Evolutionary conservation across 2,797 vertebrate genomes (phyloP), one percentile per base, ranked within the genome.

Genomic region (Mycteria americana): DNA sequence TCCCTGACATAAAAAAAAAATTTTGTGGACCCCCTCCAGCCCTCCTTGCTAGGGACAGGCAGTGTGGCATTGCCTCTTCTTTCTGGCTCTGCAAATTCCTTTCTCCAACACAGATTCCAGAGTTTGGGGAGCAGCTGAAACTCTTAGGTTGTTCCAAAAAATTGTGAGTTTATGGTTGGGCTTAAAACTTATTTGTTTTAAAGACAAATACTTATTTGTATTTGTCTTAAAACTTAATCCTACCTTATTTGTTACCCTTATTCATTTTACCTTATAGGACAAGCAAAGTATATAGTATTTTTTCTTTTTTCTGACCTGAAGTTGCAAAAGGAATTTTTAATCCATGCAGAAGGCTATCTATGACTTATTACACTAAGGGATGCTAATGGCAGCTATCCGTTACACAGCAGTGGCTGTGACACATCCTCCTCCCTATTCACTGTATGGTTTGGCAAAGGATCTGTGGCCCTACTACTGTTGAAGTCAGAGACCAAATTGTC

Each of bases 1-100:
- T 96, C 93, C 92, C 81, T 88, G 76, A 91, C 68, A 95, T 84
- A 81, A 78, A 96, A 39, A 39, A 96, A 93, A 75, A 94, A 91
- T 96, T 96, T 93, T 83, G 51, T 2, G 3, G 83, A 85, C 33
- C 43, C 67, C 59, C 54, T 95, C 76, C 70, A 95, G 56, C 51
- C 37, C 31, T 95, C 24, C 45, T 95, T 91, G 41, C 27, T 93
- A 85, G 46, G 45, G 43, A 59, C 10, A 83, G 28, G 68, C n/a
- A 18, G 39, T 62, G 73, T 92, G 67, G 31, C 73, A 87, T 65
- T 56, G 46, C 48, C 19, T 92, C 25, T 92, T 91, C 75, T 92
- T 85, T 78, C 50, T 82, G 31, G 18, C 17, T 83, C 24, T 83
- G 84, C 69, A 94, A 74, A 89, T 96, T 94, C 56, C 67, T 94